These are phyloP conservation scores for Drosophila maculinotata DNA, from an alignment of 2,888 invertebrate genomes.

Conservation along the genomic window DNA sequence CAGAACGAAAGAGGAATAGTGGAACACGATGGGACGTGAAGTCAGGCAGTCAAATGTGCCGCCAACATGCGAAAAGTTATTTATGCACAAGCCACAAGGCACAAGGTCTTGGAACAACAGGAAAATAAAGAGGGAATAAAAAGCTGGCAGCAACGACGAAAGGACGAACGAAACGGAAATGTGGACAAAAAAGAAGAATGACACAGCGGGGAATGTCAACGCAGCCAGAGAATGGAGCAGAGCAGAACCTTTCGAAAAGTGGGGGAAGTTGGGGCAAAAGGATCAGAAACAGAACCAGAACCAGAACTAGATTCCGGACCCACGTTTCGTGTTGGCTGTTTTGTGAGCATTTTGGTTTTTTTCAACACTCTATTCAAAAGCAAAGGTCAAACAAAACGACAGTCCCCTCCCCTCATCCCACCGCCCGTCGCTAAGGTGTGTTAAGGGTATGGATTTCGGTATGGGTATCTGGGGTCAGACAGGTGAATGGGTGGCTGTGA, in stretches of 20 bases:
- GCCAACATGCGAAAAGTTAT: constrained; percentile 68
- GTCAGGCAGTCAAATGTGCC: constrained; percentile 61
- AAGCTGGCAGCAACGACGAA: constrained; percentile 16
- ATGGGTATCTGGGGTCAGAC: constrained; percentile 40
- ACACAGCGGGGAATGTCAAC: constrained; percentile 45
- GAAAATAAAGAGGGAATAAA: constrained; percentile 31
- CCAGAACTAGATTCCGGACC: constrained; percentile 20
- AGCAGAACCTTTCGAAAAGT: constrained; percentile 1
- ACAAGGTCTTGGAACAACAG: constrained; percentile 33
- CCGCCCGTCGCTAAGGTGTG: constrained; percentile 15
- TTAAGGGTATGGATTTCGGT: constrained; percentile 8
- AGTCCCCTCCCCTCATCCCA: constrained; percentile 6
- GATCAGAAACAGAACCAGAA: constrained; percentile 3
- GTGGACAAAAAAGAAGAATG: constrained; percentile 25
- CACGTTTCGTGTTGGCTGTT: constrained; percentile 44
- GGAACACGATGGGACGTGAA: constrained; percentile 22
- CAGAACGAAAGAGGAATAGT: constrained; percentile 11
- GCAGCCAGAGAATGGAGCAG: constrained; percentile 10
- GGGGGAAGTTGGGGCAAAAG: constrained; percentile 10
- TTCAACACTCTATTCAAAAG: constrained; percentile 55
- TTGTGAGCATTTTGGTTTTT: constrained; percentile 26
- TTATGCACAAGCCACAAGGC: constrained; percentile 48
- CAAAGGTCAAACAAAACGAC: constrained; percentile 58
- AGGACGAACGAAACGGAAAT: constrained; percentile 44
- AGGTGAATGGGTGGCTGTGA: constrained; percentile 48